These are phyloP conservation scores for Paramuricea clavata DNA, from an alignment of 92 coral and sea anemone species.

Conservation along the genomic window DNA sequence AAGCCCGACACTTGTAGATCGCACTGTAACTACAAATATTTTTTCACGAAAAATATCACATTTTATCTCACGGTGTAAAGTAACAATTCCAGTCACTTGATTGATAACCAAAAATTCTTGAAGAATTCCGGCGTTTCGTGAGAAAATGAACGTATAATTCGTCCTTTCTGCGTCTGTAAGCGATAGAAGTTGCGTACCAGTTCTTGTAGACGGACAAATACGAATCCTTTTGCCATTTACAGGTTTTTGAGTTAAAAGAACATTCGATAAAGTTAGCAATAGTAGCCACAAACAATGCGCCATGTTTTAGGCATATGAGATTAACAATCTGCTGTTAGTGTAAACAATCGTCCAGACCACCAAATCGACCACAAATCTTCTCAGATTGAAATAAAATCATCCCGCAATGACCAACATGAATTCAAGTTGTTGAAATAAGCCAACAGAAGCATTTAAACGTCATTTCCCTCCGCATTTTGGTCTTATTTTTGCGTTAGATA, in stretches of 20 bases:
- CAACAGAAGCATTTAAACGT: not conserved
- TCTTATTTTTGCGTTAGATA: slow-evolving; percentile 17
- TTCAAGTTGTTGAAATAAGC: not conserved
- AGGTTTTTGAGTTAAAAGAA: slow-evolving; percentile 28
- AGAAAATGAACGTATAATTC: slow-evolving; percentile 21
- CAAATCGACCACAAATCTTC: not conserved
- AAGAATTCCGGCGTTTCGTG: slow-evolving; percentile 16
- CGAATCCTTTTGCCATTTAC: slow-evolving; percentile 27
- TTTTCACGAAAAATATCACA: slow-evolving; percentile 71
- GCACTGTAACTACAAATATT: slow-evolving; percentile 67
- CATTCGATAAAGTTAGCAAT: slow-evolving; percentile 18
- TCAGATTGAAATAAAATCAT: not conserved
- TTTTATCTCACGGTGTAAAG: slow-evolving; percentile 69
- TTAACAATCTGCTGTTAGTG: slow-evolving; percentile 29
- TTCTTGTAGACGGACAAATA: slow-evolving; percentile 7
- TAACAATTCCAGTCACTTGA: slow-evolving; percentile 74
- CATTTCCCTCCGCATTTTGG: slow-evolving; percentile 1
- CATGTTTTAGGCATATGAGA: slow-evolving; percentile 7
- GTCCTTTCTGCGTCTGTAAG: slow-evolving; percentile 19
- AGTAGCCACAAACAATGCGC: not conserved
- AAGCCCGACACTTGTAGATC: slow-evolving; percentile 64
- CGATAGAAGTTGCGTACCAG: not conserved
- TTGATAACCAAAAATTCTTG: slow-evolving; percentile 59
- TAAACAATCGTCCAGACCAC: slow-evolving; percentile 44
- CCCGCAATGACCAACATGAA: not conserved